phyloP scores from a whole-genome alignment of 2,797 vertebrate species.

The Clarias fuscus region DNA sequence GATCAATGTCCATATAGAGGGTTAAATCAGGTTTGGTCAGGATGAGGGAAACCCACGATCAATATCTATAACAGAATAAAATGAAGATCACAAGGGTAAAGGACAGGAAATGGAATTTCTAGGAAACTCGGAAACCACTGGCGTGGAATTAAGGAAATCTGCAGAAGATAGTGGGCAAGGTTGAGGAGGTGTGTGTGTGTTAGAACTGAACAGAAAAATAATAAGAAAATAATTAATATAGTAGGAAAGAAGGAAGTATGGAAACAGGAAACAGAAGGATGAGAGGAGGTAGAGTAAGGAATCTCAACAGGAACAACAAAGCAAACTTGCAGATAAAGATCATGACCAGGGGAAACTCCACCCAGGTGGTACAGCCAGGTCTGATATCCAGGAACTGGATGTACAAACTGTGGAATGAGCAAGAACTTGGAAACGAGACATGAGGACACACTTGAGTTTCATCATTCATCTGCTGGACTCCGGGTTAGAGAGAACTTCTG shows the following conservation, averaged over 20 bases:
- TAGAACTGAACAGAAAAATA: too few relatives aligned
- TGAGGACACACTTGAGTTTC: neutral
- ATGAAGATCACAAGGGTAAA: neutral
- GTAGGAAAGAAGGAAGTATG: neutral
- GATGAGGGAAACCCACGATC: neutral
- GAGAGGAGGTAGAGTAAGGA: neutral
- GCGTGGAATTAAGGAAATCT: neutral
- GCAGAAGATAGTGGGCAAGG: neutral
- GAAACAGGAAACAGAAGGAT: neutral
- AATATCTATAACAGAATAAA: neutral
- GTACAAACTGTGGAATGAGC: neutral
- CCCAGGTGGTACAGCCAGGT: neutral
- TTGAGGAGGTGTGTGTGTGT: too few relatives aligned
- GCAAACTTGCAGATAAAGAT: too few relatives aligned
- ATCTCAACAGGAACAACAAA: neutral
- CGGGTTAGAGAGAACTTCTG: too few relatives aligned
- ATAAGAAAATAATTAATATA: too few relatives aligned
- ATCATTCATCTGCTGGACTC: too few relatives aligned
- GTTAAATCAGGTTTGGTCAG: neutral
- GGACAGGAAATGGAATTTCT: neutral
- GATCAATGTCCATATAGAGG: neutral
- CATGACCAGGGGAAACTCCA: too few relatives aligned
- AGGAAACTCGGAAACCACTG: neutral
- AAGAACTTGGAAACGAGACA: neutral
- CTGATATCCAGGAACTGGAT: too few relatives aligned